Base-by-base conservation (phyloP, 2,113 vertebrate genomes). In the Myiagra hebetior region DNA sequence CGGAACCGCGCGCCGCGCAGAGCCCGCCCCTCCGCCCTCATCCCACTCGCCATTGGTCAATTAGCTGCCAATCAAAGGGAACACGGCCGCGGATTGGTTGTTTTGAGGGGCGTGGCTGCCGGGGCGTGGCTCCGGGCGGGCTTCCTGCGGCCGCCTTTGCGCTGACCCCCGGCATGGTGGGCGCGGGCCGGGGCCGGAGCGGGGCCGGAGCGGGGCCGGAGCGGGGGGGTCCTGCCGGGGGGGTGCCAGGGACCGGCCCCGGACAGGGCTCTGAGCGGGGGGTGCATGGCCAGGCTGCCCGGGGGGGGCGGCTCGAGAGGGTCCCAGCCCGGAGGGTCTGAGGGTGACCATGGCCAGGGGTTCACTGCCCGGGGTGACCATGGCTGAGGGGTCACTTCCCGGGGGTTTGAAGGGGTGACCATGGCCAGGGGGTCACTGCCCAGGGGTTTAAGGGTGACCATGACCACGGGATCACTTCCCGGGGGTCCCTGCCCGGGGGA, bases 91-190 rank as follows among this genome's bases (percentile, higher is more conserved):
- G 1, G 91, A 95, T 81, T 93, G 93, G 93, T 10, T 8, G 2
- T 4, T 0, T 5, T 0, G 5, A 27, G 18, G 23, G 16, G 14
- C 79, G 65, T 5, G 68, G 13, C 0, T 5, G 2, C 0, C 23
- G 23, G 3, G 68, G 79, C 3, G 60, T 0, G 68, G 8, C 3
- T 5, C 16, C 0, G 33, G 30, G 19, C 16, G 4, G 63, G 74
- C 30, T 92, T 95, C 93, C 91, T 87, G 82, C 75, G 41, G 82
- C n/a, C 57, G 91, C 70, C 87, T 75, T 75, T 83, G 91, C 65
- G 1, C 85, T 91, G 95, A 86, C 83, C 95, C 95, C 70, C 76
- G 28, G 91, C 81, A 93, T 95, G 95, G 95, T 95, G 93, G 73
- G 93, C 7, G 18, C 33, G 59, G 82, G 30, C 46, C 18, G 50